Evolutionary conservation across 2,797 vertebrate genomes (phyloP).

Genomic region (Acrossocheilus wenchowensis): DNA sequence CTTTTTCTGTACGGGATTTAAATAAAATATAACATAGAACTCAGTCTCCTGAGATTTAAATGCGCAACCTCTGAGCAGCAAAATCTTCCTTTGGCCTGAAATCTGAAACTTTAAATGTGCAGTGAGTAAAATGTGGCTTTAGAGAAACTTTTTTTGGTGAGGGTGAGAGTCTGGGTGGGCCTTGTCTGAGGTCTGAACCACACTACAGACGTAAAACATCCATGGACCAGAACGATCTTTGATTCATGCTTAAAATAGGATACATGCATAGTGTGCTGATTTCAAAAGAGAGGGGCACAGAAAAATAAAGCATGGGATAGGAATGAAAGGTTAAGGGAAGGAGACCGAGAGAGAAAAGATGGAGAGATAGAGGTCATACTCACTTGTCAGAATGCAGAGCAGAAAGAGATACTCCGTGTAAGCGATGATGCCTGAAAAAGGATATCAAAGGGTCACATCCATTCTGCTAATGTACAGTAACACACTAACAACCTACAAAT

Average conservation of each 20-base stretch:
- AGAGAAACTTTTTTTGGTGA: not conserved
- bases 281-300: not conserved
- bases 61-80: not conserved
- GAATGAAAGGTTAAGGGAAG: constrained; percentile 14
- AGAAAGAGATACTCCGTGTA: constrained; percentile 99
- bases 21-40: not conserved
- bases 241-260: constrained; percentile 43
- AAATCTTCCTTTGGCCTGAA: not conserved
- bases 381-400: constrained; percentile 98
- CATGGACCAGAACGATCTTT: constrained; percentile 18
- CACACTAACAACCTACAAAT: constrained; percentile 49
- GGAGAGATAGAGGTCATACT: constrained; percentile 73
- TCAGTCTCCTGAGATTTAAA: not conserved
- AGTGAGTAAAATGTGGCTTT: not conserved
- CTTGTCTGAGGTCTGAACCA: constrained; percentile 10
- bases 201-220: constrained; percentile 29
- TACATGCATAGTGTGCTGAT: not conserved
- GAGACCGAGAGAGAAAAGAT: constrained; percentile 8
- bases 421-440: constrained; percentile 90
- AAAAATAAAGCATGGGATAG: constrained; percentile 22
- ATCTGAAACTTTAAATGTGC: constrained; percentile 12
- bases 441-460: constrained; percentile 57
- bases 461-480: constrained; percentile 54
- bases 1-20: not conserved
- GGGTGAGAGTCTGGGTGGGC: constrained; percentile 53